Evolutionary conservation across 2,888 invertebrate genomes (phyloP).

Genomic region (Falcaria lacertinaria): DNA sequence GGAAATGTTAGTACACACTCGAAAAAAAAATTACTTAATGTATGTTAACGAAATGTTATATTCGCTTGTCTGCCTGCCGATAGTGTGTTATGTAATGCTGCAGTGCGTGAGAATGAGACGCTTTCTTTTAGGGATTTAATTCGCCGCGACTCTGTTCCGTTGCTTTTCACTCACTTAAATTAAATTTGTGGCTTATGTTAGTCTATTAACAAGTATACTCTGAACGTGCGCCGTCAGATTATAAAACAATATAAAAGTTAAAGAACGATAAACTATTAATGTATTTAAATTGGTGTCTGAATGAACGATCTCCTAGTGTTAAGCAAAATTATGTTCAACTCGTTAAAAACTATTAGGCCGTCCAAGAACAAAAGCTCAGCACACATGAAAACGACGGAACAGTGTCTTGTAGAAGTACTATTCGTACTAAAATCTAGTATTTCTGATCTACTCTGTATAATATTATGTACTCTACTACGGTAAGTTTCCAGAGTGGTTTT

Average conservation of each 20-base stretch:
- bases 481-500: conserved; percentile 63
- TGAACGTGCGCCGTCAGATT: neutral
- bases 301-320: conserved; percentile 43
- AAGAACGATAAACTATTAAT: too few species aligned
- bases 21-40: conserved; percentile 27
- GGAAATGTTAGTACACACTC: conserved; percentile 42
- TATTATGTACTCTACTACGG: conserved; percentile 63
- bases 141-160: conserved; percentile 47
- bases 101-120: conserved; percentile 64
- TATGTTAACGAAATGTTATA: conserved; percentile 33
- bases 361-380: conserved; percentile 42
- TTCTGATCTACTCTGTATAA: conserved; percentile 68
- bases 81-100: conserved; percentile 40
- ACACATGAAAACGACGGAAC: conserved; percentile 42
- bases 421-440: conserved; percentile 55
- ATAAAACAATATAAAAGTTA: too few species aligned
- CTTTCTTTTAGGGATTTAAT: conserved; percentile 60
- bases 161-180: conserved; percentile 19
- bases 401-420: conserved; percentile 47
- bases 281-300: conserved; percentile 21
- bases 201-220: neutral
- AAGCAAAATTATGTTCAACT: conserved; percentile 30
- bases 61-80: conserved; percentile 43
- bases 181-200: neutral
- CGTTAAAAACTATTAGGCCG: conserved; percentile 45